These are phyloP conservation scores for Drosophila formosana DNA, from an alignment of 2,888 invertebrate genomes.

Conservation along the genomic window DNA sequence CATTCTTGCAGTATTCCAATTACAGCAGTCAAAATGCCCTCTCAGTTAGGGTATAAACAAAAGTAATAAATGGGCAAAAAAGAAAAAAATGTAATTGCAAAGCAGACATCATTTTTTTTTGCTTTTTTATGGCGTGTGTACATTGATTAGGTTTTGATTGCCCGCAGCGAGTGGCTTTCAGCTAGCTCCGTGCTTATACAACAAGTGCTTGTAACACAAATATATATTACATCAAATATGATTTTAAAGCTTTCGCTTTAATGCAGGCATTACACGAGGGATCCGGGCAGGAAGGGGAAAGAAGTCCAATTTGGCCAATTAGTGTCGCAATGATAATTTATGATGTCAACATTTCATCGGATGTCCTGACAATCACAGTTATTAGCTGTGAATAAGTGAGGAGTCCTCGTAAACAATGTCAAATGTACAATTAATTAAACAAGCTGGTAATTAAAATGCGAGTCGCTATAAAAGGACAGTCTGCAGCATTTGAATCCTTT, in stretches of 20 bases:
- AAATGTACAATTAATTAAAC: constrained; percentile 54
- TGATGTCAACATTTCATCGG: constrained; percentile 61
- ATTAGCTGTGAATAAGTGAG: constrained; percentile 51
- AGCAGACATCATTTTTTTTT: constrained; percentile 17
- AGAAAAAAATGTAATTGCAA: constrained; percentile 39
- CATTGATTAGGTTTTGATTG: constrained; percentile 61
- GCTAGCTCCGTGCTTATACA: constrained; percentile 20
- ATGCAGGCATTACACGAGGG: constrained; percentile 4
- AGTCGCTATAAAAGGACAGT: constrained; percentile 29
- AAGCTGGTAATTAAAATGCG: constrained; percentile 46
- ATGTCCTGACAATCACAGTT: constrained; percentile 61
- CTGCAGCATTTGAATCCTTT: constrained; percentile 1
- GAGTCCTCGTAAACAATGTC: constrained; percentile 30
- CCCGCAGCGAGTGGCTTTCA: constrained; percentile 18
- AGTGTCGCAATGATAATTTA: constrained; percentile 60
- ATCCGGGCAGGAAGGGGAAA: not conserved
- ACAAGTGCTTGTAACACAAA: constrained; percentile 16
- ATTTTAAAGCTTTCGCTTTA: constrained; percentile 45
- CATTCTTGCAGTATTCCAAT: not conserved
- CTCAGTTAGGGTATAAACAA: constrained; percentile 3
- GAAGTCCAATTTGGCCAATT: constrained; percentile 25
- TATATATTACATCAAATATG: constrained; percentile 15
- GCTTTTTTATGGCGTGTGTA: constrained; percentile 20
- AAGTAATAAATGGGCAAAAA: constrained; percentile 6
- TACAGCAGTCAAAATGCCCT: not conserved